phyloP scores from a whole-genome alignment of 2,113 vertebrate species.

The Peromyscus leucopus region DNA sequence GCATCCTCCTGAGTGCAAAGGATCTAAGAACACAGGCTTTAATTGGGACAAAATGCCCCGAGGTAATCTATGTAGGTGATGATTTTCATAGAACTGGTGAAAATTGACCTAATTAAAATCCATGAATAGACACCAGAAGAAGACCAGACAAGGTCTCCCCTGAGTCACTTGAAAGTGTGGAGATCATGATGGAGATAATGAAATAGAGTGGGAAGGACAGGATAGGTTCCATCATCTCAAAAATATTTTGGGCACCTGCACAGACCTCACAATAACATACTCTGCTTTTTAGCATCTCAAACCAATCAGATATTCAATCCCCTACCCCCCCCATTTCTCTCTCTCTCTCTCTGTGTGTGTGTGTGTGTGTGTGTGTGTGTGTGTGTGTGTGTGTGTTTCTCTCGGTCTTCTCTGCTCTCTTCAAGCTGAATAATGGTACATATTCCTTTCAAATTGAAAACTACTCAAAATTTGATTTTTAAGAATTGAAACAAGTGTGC shows the following conservation, averaged over 20 bases:
- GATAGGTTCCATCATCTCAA: neutral
- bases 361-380: too few relatives aligned
- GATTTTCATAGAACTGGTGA: neutral
- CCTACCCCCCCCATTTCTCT: rapidly evolving
- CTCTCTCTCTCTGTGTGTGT: rapidly evolving
- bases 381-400: too few relatives aligned
- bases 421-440: too few relatives aligned
- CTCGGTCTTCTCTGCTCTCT: too few relatives aligned
- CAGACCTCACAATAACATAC: neutral
- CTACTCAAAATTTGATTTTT: neutral
- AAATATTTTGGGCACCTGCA: neutral
- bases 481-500: neutral
- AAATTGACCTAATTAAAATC: neutral
- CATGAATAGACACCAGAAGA: neutral
- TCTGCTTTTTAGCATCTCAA: neutral
- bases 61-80: neutral
- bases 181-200: neutral
- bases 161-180: neutral
- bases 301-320: neutral
- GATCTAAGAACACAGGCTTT: neutral
- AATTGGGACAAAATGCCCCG: neutral
- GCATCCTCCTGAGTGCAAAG: neutral
- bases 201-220: neutral
- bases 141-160: neutral
- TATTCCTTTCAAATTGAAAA: neutral